Evolutionary conservation across 2,888 invertebrate genomes (phyloP).

Genomic region (Zonitis immaculata): DNA sequence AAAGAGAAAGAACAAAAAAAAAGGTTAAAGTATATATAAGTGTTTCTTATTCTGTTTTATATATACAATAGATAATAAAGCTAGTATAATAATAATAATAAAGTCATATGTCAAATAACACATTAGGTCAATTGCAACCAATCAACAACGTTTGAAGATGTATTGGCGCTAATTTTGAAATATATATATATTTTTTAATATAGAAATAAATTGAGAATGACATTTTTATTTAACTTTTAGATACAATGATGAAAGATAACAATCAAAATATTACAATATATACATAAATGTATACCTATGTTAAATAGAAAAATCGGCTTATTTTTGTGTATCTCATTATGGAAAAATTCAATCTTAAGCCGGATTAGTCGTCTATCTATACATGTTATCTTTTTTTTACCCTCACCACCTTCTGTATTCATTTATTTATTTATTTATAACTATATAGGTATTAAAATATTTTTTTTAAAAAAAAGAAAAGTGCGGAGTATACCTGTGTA

Average conservation of each 20-base stretch:
- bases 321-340: neutral
- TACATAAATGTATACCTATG: too few species aligned
- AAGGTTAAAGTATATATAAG: too few species aligned
- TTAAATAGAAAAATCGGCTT: constrained; percentile 1
- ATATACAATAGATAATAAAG: too few species aligned
- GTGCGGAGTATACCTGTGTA: too few species aligned
- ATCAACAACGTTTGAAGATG: neutral
- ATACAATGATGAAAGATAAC: neutral
- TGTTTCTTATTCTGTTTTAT: too few species aligned
- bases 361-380: neutral
- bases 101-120: too few species aligned
- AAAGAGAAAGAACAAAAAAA: too few species aligned
- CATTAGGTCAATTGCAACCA: too few species aligned
- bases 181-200: neutral
- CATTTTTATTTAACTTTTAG: neutral
- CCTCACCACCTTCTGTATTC: neutral
- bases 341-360: neutral
- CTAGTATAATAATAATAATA: too few species aligned
- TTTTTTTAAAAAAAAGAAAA: too few species aligned
- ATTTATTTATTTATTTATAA: too few species aligned
- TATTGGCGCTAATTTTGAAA: neutral
- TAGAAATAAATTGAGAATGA: neutral
- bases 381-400: neutral
- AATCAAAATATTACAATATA: neutral
- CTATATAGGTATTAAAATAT: too few species aligned